Base-by-base conservation (phyloP, 2,888 invertebrate species). In the Cyclophora punctaria region DNA sequence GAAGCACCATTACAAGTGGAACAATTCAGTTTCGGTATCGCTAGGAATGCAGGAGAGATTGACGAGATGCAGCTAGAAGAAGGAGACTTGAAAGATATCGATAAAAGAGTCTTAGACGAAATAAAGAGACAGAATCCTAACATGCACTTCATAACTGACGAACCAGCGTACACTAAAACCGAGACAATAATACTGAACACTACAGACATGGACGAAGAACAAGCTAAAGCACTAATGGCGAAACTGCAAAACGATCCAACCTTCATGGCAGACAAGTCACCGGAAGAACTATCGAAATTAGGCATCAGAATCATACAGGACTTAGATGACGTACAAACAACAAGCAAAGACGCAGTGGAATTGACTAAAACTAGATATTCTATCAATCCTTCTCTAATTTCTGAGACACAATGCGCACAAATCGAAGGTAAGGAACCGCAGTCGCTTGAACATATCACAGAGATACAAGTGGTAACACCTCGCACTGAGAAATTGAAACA, bases 401-500 rank as follows among this genome's bases (percentile, higher is more conserved):
- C 85, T 46, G 75, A 84, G 43, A 72, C 78, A 44, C 80, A 86
- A 58, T 71, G 71, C 45, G 60, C 63, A 20, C 73, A 69, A 64
- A 60, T 63, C 4, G 75, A 73, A 41, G 72, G 51, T 67, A 73
- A 7, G 69, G 49, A 51, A 42, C 52, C 51, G 41, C 77, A 89
- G 65, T 37, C 37, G 37, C 37, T 37, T 37, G 92, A 92, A 35
- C 93, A 93, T 67, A 90, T 94, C 40, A 94, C 93, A 43, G 94
- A 94, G 80, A 94, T 94, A 52, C 92, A 93, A 78, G 93, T 94
- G 0, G 79, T 91, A 2, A 90, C 91, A 7, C 90, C 90, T 3
- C 80, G 82, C 45, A 84, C 73, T 49, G 90, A 79, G 59, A 82
- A 80, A 60, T 60, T 63, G 20, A 75, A 74, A 56, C 68, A 79